Evolutionary conservation across 2,888 invertebrate genomes (phyloP), one percentile per base, ranked within the genome.

Genomic region (Nysson spinosus): DNA sequence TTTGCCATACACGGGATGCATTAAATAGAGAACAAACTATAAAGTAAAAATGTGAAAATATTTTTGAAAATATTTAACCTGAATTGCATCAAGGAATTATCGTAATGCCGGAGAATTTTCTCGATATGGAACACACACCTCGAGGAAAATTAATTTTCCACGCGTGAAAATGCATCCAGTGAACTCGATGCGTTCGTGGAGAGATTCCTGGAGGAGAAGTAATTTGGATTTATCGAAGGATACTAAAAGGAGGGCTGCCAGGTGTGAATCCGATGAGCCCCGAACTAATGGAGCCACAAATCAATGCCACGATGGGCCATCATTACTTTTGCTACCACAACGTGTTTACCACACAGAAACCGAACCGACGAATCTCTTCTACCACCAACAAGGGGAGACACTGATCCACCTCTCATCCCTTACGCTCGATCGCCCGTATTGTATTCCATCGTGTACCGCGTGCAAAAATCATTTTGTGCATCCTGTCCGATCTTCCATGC

Each of bases 231-330:
- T 81, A 83, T 82, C 76, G 82, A 80, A 67, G 43, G 69, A 61
- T 34, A 37, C 16, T 16, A 9, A 50, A 49, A 54, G 44, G 42
- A 64, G 46, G 44, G 46, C 32, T 49, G 72, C 83, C 83, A 83
- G 82, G 80, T 78, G 80, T 72, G 78, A 80, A 75, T 39, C 42
- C 77, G 77, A 77, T 77, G 73, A 79, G 82, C 80, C 84, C 81
- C 78, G 78, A 85, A 82, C 84, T 86, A 85, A 86, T 86, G 81
- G 84, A 85, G 83, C 85, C 74, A 84, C 85, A 85, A 85, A 86
- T 85, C 86, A 86, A 85, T 83, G 78, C 76, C 51, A 72, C 81
- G 80, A 83, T 81, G 81, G 80, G 77, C 78, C 81, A 82, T 85
- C 84, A 83, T 85, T 85, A 84, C 83, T 82, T 83, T 79, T 69